Base-by-base conservation (phyloP, 2,797 vertebrate genomes). In the Mionectes olivaceus region DNA sequence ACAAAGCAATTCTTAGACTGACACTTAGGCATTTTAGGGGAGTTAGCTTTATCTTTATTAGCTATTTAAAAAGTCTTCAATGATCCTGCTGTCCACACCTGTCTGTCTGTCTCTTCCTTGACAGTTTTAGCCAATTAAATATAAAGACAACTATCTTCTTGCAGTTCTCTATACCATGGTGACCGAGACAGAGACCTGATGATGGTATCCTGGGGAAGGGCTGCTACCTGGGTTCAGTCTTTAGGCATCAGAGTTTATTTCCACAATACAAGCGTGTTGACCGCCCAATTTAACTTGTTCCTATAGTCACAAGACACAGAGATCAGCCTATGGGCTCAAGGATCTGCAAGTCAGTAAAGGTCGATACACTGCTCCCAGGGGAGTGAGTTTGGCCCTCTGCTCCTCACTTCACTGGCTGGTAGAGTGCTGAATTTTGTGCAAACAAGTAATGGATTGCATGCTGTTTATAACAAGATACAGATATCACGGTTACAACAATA, bases 401-500 rank as follows among this genome's bases (percentile, higher is more conserved):
- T 92, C 35, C 67, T 69, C 2, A 0, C 27, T 56, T 80, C 53
- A 33, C 8, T 9, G 9, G 28, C 46, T 47, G 23, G 46, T 70
- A 71, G 60, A 30, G 28, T 33, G 81, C 9, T 39, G 68, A 94
- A 71, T 74, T 92, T 89, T 84, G 32, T 22, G 4, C 35, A 68
- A 78, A 83, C 47, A 59, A 90, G 87, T 74, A 84, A 68, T 30
- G 28, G 50, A 83, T 70, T 93, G 78, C 2, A 0, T 24, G 18
- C 37, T 69, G 79, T 37, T 91, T 74, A 23, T 33, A 82, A 81
- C 7, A 73, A 95, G 93, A 90, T 64, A 65, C 27, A 79, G 47
- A 87, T 64, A 70, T 78, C 84, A 81, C 23, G 28, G 65, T 47
- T 85, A 74, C 35, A 74, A 70, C 37, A 56, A 63, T 55, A 88